Base-by-base conservation (phyloP, 2,113 vertebrate species). In the Sapajus apella region DNA sequence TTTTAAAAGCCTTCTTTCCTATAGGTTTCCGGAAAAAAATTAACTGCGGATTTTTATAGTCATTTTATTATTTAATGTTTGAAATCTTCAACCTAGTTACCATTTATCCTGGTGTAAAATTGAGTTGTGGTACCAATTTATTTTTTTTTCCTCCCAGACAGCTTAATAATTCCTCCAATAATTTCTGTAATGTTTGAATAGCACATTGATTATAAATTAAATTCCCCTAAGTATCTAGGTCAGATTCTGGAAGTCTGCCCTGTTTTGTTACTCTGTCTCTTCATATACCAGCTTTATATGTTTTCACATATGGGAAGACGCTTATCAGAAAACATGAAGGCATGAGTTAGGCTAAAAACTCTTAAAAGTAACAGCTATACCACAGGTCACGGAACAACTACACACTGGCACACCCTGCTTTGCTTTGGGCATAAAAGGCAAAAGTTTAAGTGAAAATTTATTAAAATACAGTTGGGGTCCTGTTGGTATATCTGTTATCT, bases 241-340 rank as follows among this genome's bases (percentile, higher is more conserved):
- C 45, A 82, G 25, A 91, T 64, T 92, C 64, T 92, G 64, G 35
- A 94, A 68, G 47, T 96, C 89, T 61, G 68, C 13, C 27, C 23
- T 90, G 10, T 55, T 95, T 85, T 25, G 95, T 83, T 80, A 85
- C 45, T 90, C 47, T 82, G 3, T 79, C 47, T 91, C 58, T 80
- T 87, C 83, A 94, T 43, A 87, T 8, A 90, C 25, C 45, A 87
- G 27, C 21, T 85, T 79, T 76, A 55, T 32, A 66, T 43, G 68
- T 66, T 76, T 89, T 87, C 82, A 96, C 13, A 96, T 75, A 35
- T 72, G 27, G 52, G 35, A 91, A 91, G 35, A 73, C 80, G 82
- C 86, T 94, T 86, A 93, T 18, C 32, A 94, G 35, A 88, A 97
- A 97, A 81, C 40, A 85, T 25, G n/a, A 91, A 75, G 52, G n/a